These are phyloP conservation scores for Oxystoma pomonae DNA, from an alignment of 2,888 invertebrate genomes.

Conservation along the genomic window DNA sequence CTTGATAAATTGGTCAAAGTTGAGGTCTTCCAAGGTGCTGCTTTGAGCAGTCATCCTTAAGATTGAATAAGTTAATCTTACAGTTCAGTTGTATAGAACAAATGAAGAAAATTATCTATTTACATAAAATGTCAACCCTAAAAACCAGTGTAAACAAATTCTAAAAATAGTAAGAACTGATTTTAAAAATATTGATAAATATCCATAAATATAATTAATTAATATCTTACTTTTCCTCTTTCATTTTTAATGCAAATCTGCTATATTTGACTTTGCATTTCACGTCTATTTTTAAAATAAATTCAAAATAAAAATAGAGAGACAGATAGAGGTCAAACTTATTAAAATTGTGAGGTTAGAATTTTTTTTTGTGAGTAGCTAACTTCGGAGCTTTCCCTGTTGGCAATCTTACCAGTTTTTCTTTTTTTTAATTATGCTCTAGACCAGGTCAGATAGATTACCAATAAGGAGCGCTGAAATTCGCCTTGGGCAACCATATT, in stretches of 20 bases:
- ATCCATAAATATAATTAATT: not conserved
- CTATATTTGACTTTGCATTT: not conserved
- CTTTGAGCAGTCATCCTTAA: conserved; percentile 30
- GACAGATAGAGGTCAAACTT: not conserved
- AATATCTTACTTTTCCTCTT: not conserved
- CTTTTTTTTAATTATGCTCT: too few species aligned
- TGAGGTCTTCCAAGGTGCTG: conserved; percentile 59
- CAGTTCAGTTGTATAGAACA: too few species aligned
- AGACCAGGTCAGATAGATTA: too few species aligned
- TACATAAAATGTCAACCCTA: too few species aligned
- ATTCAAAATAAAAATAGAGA: not conserved
- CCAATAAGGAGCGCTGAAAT: too few species aligned
- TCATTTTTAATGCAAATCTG: not conserved
- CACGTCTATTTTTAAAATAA: not conserved
- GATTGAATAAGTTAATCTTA: not conserved
- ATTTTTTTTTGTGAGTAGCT: too few species aligned
- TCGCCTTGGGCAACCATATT: too few species aligned
- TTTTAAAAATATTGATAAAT: not conserved
- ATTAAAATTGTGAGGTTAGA: not conserved
- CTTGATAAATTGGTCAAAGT: conserved; percentile 75
- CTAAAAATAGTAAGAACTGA: not conserved
- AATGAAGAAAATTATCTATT: too few species aligned
- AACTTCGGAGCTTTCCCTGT: too few species aligned
- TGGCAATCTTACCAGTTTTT: too few species aligned
- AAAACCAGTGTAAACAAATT: not conserved